phyloP scores from a whole-genome alignment of 2,888 invertebrate species.

The Gnatocerus cornutus region DNA sequence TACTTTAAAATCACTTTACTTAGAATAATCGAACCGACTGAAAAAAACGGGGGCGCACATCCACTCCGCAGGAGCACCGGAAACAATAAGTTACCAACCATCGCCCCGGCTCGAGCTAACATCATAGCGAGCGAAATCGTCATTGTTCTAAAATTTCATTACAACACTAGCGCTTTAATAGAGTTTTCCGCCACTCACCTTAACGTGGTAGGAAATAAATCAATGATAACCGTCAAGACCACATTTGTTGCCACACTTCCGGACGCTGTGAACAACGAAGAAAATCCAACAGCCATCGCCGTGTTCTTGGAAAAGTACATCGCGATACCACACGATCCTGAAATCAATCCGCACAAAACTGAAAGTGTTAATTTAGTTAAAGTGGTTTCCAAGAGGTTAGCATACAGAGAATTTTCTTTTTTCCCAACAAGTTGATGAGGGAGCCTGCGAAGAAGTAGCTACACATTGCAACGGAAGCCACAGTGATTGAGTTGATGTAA shows the following conservation, averaged over 20 bases:
- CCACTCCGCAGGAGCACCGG: constrained; percentile 80
- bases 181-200: constrained; percentile 69
- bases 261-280: constrained; percentile 74
- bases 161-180: background rate
- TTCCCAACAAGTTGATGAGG: constrained; percentile 73
- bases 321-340: constrained; percentile 71
- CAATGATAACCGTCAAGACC: constrained; percentile 77
- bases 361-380: background rate
- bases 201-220: constrained; percentile 79
- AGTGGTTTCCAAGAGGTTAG: constrained; percentile 43
- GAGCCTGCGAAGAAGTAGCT: constrained; percentile 77
- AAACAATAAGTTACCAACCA: constrained; percentile 80
- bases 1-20: constrained; percentile 42
- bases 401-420: constrained; percentile 74
- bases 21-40: constrained; percentile 70
- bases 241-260: constrained; percentile 76
- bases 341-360: constrained; percentile 65
- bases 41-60: constrained; percentile 81
- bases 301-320: constrained; percentile 76
- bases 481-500: constrained; percentile 81
- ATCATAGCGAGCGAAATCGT: constrained; percentile 81
- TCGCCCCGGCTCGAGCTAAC: constrained; percentile 81
- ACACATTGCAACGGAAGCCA: constrained; percentile 76
- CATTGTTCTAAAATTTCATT: constrained; percentile 76
- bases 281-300: constrained; percentile 73